A percentile compares a stretch with the other conserved stretches of the same genome.
phyloP scores from a whole-genome alignment of 2,888 invertebrate species.

The Lycophotia porphyrea region DNA sequence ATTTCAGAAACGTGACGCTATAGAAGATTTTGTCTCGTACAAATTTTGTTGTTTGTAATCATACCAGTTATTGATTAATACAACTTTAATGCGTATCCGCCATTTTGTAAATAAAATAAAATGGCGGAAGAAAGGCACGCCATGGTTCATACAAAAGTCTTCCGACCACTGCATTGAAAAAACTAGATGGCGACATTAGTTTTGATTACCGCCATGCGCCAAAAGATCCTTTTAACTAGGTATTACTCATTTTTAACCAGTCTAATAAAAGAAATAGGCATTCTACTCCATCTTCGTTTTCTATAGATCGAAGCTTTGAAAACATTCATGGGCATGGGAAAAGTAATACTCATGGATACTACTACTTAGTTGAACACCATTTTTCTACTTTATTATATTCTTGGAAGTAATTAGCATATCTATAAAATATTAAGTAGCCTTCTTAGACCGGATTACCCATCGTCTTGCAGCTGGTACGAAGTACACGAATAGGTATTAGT shows the following conservation, averaged over 20 bases:
- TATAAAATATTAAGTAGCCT: not conserved
- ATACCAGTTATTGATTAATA: not conserved
- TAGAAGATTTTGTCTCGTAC: not conserved
- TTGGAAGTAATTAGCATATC: not conserved
- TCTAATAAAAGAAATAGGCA: not conserved
- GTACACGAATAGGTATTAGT: constrained; percentile 2
- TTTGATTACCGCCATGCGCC: not conserved
- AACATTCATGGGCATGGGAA: not conserved
- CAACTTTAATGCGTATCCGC: too few relatives aligned
- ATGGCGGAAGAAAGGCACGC: not conserved
- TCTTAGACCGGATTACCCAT: not conserved
- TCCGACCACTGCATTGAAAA: not conserved
- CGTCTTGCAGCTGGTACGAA: constrained; percentile 10
- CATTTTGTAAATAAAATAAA: not conserved
- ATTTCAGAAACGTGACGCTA: too few relatives aligned
- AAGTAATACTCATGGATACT: not conserved
- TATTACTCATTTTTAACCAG: not conserved
- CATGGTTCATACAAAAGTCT: not conserved
- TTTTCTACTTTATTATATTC: not conserved
- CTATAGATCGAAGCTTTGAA: too few relatives aligned
- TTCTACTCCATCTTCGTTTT: not conserved
- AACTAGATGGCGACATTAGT: not conserved
- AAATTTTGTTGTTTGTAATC: not conserved
- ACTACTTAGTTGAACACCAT: not conserved
- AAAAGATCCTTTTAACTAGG: not conserved